Evolutionary conservation across 2,113 vertebrate species (phyloP).

Genomic region (Athene noctua): DNA sequence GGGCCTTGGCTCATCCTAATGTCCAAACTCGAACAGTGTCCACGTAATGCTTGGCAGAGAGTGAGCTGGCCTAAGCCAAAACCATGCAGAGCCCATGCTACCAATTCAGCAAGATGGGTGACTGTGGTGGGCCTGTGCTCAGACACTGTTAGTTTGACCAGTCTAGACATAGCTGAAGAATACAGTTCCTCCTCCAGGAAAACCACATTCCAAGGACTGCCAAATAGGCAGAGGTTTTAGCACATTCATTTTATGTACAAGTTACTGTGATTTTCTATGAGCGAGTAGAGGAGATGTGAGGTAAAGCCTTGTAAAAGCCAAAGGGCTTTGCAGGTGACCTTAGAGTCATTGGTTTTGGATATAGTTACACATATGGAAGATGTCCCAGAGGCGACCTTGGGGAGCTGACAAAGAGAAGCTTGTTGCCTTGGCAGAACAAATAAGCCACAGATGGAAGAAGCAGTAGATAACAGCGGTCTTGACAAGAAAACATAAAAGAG

Average conservation of each 20-base stretch:
- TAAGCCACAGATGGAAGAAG: constrained; percentile 22
- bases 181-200: background rate
- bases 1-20: background rate
- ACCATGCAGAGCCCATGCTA: background rate
- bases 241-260: background rate
- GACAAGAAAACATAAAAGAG: constrained; percentile 37
- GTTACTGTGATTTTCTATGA: background rate
- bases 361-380: background rate
- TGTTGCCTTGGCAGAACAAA: constrained; percentile 21
- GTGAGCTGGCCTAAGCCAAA: background rate
- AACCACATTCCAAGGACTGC: background rate
- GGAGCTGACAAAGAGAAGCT: constrained; percentile 10
- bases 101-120: background rate
- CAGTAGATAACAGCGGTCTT: constrained; percentile 7
- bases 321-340: constrained; percentile 16
- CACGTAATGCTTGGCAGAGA: background rate
- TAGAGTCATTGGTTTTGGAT: background rate
- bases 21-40: background rate
- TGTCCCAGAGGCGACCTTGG: background rate
- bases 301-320: background rate
- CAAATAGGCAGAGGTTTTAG: background rate
- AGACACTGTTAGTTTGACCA: background rate
- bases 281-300: background rate
- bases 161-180: background rate
- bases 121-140: background rate